Evolutionary conservation across 2,888 invertebrate species (phyloP), one percentile per base, ranked within the genome.

Genomic region (Diaperis boleti): DNA sequence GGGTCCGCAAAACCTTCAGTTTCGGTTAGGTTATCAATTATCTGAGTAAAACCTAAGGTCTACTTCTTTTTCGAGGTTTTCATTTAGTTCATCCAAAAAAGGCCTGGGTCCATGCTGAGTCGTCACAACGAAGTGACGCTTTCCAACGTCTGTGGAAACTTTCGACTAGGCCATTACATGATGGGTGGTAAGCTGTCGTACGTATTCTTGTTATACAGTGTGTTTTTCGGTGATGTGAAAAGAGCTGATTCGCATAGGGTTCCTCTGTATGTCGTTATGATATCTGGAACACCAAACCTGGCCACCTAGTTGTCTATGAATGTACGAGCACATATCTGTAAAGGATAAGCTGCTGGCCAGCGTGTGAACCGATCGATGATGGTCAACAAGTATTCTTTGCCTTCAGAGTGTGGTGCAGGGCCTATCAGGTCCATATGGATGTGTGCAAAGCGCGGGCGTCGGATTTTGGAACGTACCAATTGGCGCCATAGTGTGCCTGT

Each of bases 111-210:
- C 47, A 47, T 7, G 31, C 22, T 6, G 26, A 13, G 7, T 29
- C 10, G 18, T 75, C 70, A 55, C 72, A 72, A 57, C 57, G 74
- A 10, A 80, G 61, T 0, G 82, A 76, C 0, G 79, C 71, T 68
- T 79, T 82, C 45, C 82, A 64, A 3, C 74, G 72, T 1, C 81
- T 66, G 64, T 83, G 82, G 57, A 78, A 75, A 2, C 80, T 65
- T 64, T 82, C 80, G 3, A 82, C 73, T 52, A 81, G 69, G 1
- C 79, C 80, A 52, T 82, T 81, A 1, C 77, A 65, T 37, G 70
- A 68, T 5, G 80, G 74, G 59, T 80, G 76, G 62, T 78, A 78
- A 10, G 75, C 64, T 0, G 76, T 76, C 1, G 75, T 77, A 29
- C 67, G 59, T 0, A 64, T 57, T 7, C 63, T 62, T n/a, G 67